Conservation (phyloP, 2,888 invertebrate species). For the Rotaria socialis region DNA sequence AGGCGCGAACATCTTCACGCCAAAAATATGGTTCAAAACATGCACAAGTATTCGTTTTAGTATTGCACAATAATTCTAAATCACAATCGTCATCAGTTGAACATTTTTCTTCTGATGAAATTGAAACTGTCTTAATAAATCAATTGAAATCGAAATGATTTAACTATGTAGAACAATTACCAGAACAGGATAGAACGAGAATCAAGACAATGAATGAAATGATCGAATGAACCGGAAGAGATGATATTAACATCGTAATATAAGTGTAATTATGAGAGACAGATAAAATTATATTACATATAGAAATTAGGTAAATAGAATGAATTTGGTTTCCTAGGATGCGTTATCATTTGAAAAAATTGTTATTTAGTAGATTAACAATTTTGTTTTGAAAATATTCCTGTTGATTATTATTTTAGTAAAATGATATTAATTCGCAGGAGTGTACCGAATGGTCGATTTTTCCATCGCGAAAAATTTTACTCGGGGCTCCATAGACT, state of each 20-base stretch:
- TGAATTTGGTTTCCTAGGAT: not conserved
- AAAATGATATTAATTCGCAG: too few relatives aligned
- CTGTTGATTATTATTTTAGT: too few relatives aligned
- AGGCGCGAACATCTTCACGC: not conserved
- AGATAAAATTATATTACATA: not conserved
- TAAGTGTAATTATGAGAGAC: too few relatives aligned
- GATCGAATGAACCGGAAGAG: too few relatives aligned
- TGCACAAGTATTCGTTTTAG: not conserved
- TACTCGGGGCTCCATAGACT: too few relatives aligned
- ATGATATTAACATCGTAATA: too few relatives aligned
- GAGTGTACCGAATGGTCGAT: too few relatives aligned
- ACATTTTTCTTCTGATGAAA: not conserved
- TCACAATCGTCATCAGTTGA: not conserved
- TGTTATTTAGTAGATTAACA: too few relatives aligned
- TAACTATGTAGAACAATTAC: not conserved
- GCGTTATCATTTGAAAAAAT: too few relatives aligned
- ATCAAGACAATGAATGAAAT: not conserved
- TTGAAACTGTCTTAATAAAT: not conserved
- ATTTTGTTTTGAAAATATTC: too few relatives aligned
- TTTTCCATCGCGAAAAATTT: too few relatives aligned
- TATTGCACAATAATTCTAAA: not conserved
- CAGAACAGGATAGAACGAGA: not conserved
- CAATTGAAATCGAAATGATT: not conserved
- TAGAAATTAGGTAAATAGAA: not conserved
- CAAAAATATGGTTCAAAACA: not conserved